Conservation (phyloP, 2,113 vertebrate species). For the Brachypteracias leptosomus region DNA sequence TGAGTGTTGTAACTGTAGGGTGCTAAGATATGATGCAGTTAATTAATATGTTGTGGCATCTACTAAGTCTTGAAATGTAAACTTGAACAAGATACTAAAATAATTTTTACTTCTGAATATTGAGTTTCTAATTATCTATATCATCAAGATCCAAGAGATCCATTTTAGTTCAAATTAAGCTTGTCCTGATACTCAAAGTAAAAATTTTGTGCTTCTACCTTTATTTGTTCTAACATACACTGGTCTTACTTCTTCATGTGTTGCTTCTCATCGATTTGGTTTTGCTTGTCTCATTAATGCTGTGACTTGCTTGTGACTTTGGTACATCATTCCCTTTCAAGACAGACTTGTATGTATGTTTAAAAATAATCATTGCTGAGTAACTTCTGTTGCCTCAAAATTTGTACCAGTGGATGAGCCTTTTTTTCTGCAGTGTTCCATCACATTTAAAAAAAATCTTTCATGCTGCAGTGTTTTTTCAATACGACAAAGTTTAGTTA, state of each 20-base stretch:
- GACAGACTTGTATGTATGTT: background rate
- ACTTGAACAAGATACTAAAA: background rate
- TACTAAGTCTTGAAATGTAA: background rate
- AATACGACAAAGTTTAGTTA: background rate
- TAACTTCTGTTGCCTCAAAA: background rate
- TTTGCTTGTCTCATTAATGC: background rate
- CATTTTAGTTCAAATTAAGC: background rate
- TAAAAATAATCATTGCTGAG: background rate
- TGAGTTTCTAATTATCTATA: background rate
- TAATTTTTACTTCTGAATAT: background rate
- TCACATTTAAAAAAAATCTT: background rate
- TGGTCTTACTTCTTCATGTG: background rate
- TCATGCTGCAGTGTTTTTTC: background rate
- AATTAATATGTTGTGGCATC: background rate
- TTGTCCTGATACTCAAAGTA: background rate
- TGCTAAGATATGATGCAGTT: background rate
- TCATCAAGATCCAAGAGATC: background rate
- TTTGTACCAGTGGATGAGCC: background rate
- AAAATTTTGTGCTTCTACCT: background rate
- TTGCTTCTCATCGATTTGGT: background rate
- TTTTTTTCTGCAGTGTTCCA: background rate
- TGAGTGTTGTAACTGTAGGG: background rate
- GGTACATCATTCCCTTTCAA: background rate
- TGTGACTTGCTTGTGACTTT: background rate
- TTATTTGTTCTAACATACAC: background rate